Conservation (phyloP, 1,140 invertebrate genomes). For the Cylas formicarius region DNA sequence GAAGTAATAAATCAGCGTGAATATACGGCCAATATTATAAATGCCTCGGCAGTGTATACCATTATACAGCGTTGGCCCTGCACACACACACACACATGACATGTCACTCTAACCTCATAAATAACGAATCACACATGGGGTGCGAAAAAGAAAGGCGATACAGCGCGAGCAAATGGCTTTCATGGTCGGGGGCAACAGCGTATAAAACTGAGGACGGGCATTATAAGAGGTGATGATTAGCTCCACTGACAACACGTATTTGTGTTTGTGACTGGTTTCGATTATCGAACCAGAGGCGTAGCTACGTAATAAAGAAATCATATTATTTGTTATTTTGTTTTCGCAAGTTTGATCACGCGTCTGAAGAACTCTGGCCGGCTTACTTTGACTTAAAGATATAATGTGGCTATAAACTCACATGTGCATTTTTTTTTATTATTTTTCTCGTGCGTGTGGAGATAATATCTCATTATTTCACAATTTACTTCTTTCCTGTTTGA, state of each 20-base stretch:
- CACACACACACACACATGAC: conserved; percentile 23
- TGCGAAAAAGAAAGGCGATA: conserved; percentile 6
- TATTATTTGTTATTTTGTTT: too few species aligned
- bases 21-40: conserved; percentile 17
- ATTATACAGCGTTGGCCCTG: conserved; percentile 22
- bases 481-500: too few species aligned
- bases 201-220: conserved; percentile 15
- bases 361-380: too few species aligned
- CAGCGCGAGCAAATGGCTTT: conserved; percentile 6
- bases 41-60: conserved; percentile 18
- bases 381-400: too few species aligned
- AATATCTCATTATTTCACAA: too few species aligned
- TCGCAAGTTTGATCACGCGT: too few species aligned
- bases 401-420: too few species aligned
- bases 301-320: too few species aligned
- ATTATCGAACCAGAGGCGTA: too few species aligned
- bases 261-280: too few species aligned
- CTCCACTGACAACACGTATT: conserved; percentile 17
- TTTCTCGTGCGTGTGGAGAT: too few species aligned
- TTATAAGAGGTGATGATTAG: conserved; percentile 24
- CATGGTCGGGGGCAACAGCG: conserved; percentile 5
- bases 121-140: conserved; percentile 18
- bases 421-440: too few species aligned
- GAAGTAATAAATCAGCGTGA: conserved; percentile 20
- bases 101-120: conserved; percentile 23